phyloP scores from a whole-genome alignment of 1,140 invertebrate species.

The Drosophila albomicans region DNA sequence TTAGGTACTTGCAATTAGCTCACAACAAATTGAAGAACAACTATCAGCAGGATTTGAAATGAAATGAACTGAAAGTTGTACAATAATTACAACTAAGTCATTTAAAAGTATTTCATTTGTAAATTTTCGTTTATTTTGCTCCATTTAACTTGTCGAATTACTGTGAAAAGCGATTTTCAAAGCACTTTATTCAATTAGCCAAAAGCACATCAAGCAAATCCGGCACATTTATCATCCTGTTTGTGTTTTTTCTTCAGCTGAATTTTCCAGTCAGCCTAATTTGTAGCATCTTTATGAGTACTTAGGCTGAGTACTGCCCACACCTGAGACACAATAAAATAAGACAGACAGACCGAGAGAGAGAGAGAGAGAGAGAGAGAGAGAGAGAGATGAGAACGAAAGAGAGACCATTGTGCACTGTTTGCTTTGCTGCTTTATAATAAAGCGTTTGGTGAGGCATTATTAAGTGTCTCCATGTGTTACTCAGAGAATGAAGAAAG shows the following conservation, averaged over 20 bases:
- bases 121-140: neutral
- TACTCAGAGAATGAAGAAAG: neutral
- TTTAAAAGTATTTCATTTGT: neutral
- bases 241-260: conserved; percentile 45
- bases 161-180: neutral
- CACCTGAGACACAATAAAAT: conserved; percentile 57
- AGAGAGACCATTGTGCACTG: neutral
- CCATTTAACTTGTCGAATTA: conserved; percentile 4
- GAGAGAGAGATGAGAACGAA: neutral
- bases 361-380: neutral
- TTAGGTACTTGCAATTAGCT: no score
- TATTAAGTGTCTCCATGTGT: conserved; percentile 37
- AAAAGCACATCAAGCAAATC: conserved; percentile 55
- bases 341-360: neutral
- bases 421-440: conserved; percentile 30
- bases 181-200: conserved; percentile 38
- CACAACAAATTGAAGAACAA: neutral
- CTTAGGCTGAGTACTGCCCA: conserved; percentile 54
- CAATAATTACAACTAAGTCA: neutral
- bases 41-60: neutral
- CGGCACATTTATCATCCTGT: conserved; percentile 58
- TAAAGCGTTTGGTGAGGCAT: conserved; percentile 22
- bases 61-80: neutral
- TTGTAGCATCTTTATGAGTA: conserved; percentile 61
- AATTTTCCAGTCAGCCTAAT: conserved; percentile 49